Percentiles rank a stretch among this genome's conserved stretches.
Evolutionary conservation across 2,113 vertebrate species (phyloP).

Genomic region (Camarhynchus parvulus): DNA sequence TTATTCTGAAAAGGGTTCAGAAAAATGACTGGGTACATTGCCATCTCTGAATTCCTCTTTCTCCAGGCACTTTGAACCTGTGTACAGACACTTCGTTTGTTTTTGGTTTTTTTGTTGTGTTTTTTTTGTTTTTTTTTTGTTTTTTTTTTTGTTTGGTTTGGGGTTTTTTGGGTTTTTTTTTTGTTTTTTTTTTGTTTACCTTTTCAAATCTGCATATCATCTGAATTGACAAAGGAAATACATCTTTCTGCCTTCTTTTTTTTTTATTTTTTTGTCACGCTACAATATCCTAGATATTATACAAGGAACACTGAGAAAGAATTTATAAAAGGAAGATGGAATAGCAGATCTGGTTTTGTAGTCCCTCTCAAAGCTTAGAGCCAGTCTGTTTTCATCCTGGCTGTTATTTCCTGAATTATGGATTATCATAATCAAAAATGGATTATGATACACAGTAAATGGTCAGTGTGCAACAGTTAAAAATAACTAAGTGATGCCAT

Average conservation of each 20-base stretch:
- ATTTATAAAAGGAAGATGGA: neutral
- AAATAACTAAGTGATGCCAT: conserved; percentile 65
- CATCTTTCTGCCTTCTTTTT: neutral
- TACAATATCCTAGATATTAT: neutral
- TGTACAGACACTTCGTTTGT: neutral
- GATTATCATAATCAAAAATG: neutral
- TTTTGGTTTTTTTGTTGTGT: neutral
- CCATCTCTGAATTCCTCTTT: neutral
- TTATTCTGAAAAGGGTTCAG: neutral
- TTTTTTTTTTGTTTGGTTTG: neutral
- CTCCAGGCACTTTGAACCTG: neutral
- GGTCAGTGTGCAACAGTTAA: neutral
- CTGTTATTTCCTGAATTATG: neutral
- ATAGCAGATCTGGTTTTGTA: neutral
- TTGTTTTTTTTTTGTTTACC: neutral
- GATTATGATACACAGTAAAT: neutral
- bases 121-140: neutral
- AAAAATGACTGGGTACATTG: neutral
- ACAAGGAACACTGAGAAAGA: neutral
- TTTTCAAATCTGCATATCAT: neutral
- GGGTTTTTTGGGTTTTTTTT: too few species aligned
- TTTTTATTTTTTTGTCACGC: neutral
- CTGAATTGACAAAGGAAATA: neutral
- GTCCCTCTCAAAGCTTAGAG: neutral
- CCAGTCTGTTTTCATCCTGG: neutral